phyloP scores from a whole-genome alignment of 2,797 vertebrate species.

The Lithobates pipiens region DNA sequence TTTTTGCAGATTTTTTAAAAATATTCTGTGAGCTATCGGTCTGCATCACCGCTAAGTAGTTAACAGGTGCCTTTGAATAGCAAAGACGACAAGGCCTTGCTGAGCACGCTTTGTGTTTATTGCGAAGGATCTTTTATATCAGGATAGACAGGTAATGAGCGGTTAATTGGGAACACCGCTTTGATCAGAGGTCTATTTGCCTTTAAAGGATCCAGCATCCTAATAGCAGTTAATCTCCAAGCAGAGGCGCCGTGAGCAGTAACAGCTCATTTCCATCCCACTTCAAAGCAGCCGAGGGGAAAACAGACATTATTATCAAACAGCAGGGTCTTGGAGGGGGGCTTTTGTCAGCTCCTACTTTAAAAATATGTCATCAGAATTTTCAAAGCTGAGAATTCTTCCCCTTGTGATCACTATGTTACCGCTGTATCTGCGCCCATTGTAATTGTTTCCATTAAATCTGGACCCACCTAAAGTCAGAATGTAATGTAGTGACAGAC shows the following conservation, averaged over 20 bases:
- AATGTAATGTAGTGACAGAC: not conserved
- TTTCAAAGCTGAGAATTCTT: conserved; percentile 1
- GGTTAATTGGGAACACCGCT: conserved; percentile 70
- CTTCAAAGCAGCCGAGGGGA: conserved; percentile 71
- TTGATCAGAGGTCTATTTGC: conserved; percentile 75
- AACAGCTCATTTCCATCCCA: conserved; percentile 68
- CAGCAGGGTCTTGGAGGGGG: conserved; percentile 58
- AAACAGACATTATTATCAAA: conserved; percentile 69
- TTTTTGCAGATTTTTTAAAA: no score
- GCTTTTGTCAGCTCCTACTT: conserved; percentile 39
- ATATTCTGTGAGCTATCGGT: no score
- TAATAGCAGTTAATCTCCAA: conserved; percentile 72
- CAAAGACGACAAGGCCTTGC: not conserved
- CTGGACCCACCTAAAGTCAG: not conserved
- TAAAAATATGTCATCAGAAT: conserved; percentile 45
- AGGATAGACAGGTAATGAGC: conserved; percentile 69
- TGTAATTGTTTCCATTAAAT: not conserved
- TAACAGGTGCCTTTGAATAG: conserved; percentile 25
- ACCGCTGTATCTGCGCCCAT: not conserved
- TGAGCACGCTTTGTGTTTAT: conserved; percentile 25
- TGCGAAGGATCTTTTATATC: conserved; percentile 39
- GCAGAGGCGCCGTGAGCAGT: conserved; percentile 64
- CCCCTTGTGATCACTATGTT: not conserved
- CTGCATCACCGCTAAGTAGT: not conserved
- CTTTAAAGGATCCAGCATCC: conserved; percentile 67